phyloP scores from a whole-genome alignment of 2,113 vertebrate genomes.

The Steatornis caripensis region DNA sequence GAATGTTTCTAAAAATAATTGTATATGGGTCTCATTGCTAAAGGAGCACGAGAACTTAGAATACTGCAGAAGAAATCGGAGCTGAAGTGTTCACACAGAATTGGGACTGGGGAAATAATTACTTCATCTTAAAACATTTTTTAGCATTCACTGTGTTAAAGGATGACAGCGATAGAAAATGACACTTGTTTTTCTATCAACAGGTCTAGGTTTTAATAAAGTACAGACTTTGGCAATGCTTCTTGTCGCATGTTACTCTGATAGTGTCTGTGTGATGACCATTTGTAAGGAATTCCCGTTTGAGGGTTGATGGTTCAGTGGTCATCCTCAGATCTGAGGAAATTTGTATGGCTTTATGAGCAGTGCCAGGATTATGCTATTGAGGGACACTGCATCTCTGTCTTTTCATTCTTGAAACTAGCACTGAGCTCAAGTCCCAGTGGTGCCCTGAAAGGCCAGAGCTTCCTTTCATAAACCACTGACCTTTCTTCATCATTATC shows the following conservation, averaged over 20 bases:
- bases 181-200: not conserved
- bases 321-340: not conserved
- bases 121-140: not conserved
- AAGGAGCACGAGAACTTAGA: not conserved
- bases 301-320: not conserved
- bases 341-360: not conserved
- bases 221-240: not conserved
- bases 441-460: not conserved
- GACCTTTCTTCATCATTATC: constrained; percentile 60
- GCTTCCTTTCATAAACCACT: constrained; percentile 28
- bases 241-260: not conserved
- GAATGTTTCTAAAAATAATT: not conserved
- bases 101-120: not conserved
- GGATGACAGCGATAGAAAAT: not conserved
- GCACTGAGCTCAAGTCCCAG: not conserved
- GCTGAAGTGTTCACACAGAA: not conserved
- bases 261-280: not conserved
- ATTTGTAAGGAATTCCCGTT: not conserved
- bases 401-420: not conserved
- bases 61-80: not conserved
- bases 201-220: not conserved
- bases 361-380: not conserved
- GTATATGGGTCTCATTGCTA: not conserved
- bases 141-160: not conserved
- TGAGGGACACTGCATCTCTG: not conserved